Conservation (phyloP, 2,797 vertebrate genomes). For the Eulemur rubriventer region DNA sequence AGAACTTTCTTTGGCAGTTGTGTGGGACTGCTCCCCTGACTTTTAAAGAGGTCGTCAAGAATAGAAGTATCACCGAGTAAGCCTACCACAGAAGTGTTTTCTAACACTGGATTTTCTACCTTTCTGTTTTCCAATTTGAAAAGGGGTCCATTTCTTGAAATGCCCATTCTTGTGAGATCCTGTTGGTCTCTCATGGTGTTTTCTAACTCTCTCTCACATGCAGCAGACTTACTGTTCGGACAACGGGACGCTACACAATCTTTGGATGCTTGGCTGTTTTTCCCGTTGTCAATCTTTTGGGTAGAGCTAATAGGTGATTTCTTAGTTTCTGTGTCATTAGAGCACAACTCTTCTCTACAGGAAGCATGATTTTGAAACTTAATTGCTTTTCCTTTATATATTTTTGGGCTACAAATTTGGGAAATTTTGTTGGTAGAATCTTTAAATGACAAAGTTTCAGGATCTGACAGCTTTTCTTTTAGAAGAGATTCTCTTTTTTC, state of each 20-base stretch:
- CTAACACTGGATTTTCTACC: constrained; percentile 67
- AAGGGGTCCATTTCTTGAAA: constrained; percentile 63
- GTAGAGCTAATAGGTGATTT: constrained; percentile 50
- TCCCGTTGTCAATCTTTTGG: constrained; percentile 50
- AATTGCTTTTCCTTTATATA: constrained; percentile 47
- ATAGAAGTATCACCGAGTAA: constrained; percentile 96
- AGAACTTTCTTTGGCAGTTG: constrained; percentile 58
- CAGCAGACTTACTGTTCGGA: constrained; percentile 70
- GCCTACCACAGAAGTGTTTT: constrained; percentile 84
- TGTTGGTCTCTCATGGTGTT: constrained; percentile 61
- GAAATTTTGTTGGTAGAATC: not conserved
- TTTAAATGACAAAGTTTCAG: constrained; percentile 59
- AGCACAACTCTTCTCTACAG: constrained; percentile 6
- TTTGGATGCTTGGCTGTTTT: constrained; percentile 62
- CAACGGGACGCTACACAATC: constrained; percentile 58
- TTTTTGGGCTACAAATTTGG: constrained; percentile 56
- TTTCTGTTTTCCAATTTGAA: constrained; percentile 71
- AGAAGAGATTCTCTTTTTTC: constrained; percentile 64
- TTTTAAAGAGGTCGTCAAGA: constrained; percentile 91
- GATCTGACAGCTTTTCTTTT: constrained; percentile 51
- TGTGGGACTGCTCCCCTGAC: constrained; percentile 77
- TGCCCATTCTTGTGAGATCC: constrained; percentile 38
- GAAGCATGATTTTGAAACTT: constrained; percentile 59
- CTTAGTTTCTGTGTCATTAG: constrained; percentile 64
- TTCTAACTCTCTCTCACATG: constrained; percentile 63